A percentile compares a stretch with the other conserved stretches of the same genome.
Conservation (phyloP, 1,140 invertebrate genomes). For the Melitaea cinxia region DNA sequence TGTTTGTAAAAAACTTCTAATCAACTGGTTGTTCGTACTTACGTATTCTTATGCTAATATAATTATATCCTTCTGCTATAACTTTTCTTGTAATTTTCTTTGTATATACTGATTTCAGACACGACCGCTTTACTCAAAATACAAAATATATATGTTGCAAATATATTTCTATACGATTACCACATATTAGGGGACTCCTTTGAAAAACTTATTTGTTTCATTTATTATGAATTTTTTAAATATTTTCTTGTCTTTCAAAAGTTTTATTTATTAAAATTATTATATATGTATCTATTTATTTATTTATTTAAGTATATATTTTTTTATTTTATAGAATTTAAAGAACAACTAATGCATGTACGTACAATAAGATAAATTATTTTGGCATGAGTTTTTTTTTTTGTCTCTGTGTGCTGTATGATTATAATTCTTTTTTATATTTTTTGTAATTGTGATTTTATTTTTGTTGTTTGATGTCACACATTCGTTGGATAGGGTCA, state of each 20-base stretch:
- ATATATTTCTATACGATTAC: too few relatives aligned
- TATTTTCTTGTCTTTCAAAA: background rate
- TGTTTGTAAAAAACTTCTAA: too few relatives aligned
- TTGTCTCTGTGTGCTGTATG: constrained; percentile 9
- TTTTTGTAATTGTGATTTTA: constrained; percentile 3
- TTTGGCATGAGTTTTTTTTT: too few relatives aligned
- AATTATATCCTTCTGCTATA: too few relatives aligned
- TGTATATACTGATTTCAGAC: constrained; percentile 10
- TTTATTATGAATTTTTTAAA: background rate
- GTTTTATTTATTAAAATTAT: too few relatives aligned
- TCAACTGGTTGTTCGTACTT: too few relatives aligned
- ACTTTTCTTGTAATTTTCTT: background rate
- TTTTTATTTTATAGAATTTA: constrained; percentile 54
- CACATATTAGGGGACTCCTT: too few relatives aligned
- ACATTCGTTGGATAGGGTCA: too few relatives aligned
- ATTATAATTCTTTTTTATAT: constrained; percentile 11
- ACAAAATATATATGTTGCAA: constrained; percentile 5
- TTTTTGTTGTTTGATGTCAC: constrained; percentile 9
- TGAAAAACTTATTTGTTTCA: too few relatives aligned
- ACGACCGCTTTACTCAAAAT: constrained; percentile 17
- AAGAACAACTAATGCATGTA: constrained; percentile 49
- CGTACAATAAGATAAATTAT: constrained; percentile 43
- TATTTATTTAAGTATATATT: constrained; percentile 33
- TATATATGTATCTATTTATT: constrained; percentile 9
- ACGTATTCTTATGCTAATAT: too few relatives aligned